A percentile compares a stretch with the other conserved stretches of the same genome.
Conservation (phyloP, 2,797 vertebrate genomes). For the Eospalax fontanierii region DNA sequence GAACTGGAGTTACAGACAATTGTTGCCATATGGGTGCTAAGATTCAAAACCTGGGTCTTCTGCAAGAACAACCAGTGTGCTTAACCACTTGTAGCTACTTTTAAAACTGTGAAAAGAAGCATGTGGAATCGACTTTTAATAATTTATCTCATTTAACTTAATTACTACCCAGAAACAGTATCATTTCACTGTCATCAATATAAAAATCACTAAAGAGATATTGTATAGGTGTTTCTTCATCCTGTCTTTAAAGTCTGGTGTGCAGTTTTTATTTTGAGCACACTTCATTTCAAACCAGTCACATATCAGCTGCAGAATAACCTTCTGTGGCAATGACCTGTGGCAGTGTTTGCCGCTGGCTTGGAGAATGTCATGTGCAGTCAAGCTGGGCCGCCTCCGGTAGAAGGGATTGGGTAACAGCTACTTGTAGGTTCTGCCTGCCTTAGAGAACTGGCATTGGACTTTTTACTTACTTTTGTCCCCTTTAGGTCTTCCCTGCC, state of each 20-base stretch:
- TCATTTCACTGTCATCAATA: conserved; percentile 24
- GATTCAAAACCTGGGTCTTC: too few relatives aligned
- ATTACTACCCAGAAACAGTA: not conserved
- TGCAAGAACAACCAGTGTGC: too few relatives aligned
- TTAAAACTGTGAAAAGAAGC: conserved; percentile 10
- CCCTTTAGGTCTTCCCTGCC: not conserved
- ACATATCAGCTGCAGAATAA: not conserved
- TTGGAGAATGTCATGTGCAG: not conserved
- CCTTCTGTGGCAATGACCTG: too few relatives aligned
- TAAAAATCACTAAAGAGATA: conserved; percentile 5
- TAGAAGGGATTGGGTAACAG: not conserved
- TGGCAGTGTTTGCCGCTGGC: not conserved
- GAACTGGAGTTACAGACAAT: too few relatives aligned
- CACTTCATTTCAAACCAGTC: not conserved
- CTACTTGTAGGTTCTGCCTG: not conserved
- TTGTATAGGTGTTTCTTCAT: not conserved
- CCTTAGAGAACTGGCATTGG: not conserved
- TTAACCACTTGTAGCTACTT: not conserved
- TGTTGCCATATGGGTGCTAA: too few relatives aligned
- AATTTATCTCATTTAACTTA: conserved; percentile 2
- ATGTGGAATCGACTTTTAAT: conserved; percentile 1
- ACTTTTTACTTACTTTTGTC: not conserved
- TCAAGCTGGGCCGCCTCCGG: not conserved
- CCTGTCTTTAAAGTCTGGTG: not conserved
- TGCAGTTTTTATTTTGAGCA: not conserved